These are phyloP conservation scores for Drosophila meridiana DNA, from an alignment of 2,888 invertebrate species.

Conservation along the genomic window DNA sequence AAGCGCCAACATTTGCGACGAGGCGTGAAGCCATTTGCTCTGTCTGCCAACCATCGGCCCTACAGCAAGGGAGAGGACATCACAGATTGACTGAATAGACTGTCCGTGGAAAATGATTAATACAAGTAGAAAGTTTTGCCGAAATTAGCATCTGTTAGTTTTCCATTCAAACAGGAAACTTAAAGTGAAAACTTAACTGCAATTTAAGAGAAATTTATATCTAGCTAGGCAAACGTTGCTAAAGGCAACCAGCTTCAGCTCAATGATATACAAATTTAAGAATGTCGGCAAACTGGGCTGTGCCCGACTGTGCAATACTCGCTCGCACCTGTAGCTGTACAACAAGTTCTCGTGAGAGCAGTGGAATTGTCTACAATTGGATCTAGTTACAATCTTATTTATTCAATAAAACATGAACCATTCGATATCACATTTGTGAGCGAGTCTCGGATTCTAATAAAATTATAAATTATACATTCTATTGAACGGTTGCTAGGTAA, in stretches of 20 bases:
- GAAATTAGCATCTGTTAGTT: conserved; percentile 9
- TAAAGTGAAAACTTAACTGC: background rate
- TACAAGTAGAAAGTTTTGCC: conserved; percentile 10
- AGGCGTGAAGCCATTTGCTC: conserved; percentile 59
- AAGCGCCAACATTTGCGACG: conserved; percentile 55
- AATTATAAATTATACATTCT: background rate
- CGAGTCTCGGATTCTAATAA: background rate
- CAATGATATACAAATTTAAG: background rate
- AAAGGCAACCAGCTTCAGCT: background rate
- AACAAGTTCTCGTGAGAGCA: background rate
- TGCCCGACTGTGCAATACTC: background rate
- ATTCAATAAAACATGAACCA: background rate
- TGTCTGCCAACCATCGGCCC: background rate
- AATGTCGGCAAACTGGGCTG: too few species aligned
- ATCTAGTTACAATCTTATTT: background rate
- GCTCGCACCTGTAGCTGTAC: too few species aligned
- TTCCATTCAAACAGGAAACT: background rate
- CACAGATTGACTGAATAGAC: conserved; percentile 15
- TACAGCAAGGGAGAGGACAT: background rate
- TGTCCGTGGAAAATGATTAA: conserved; percentile 26
- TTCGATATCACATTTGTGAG: background rate
- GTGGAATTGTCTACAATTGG: background rate
- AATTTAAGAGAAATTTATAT: background rate
- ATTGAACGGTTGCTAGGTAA: background rate
- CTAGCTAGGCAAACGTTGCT: background rate